Evolutionary conservation across 2,113 vertebrate genomes (phyloP).

Genomic region (Paratilapia polleni): DNA sequence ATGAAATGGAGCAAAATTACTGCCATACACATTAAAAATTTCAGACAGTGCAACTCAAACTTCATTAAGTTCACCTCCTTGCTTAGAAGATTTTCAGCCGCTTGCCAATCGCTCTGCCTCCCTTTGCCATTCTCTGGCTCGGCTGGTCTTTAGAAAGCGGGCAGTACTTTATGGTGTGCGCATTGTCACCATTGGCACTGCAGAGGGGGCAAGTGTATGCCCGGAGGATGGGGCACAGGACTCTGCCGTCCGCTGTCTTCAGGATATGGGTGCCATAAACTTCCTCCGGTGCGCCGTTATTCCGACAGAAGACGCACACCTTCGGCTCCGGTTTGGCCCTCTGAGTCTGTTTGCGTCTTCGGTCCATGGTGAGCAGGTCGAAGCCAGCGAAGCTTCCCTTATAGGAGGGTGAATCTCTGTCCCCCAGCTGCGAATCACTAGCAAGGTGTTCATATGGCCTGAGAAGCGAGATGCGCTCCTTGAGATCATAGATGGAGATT

Average conservation of each 20-base stretch:
- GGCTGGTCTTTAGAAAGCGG: slow-evolving; percentile 83
- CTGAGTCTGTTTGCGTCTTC: slow-evolving; percentile 74
- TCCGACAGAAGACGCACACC: slow-evolving; percentile 87
- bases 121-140: slow-evolving; percentile 73
- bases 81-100: slow-evolving; percentile 80
- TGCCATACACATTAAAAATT: slow-evolving; percentile 23
- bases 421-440: slow-evolving; percentile 53
- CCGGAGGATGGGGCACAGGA: slow-evolving; percentile 84
- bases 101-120: slow-evolving; percentile 73
- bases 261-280: slow-evolving; percentile 85
- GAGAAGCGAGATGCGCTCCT: slow-evolving; percentile 79
- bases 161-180: slow-evolving; percentile 87
- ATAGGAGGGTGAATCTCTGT: slow-evolving; percentile 65
- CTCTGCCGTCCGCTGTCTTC: slow-evolving; percentile 83
- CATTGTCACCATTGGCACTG: slow-evolving; percentile 85
- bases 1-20: slow-evolving; percentile 32
- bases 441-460: slow-evolving; percentile 75
- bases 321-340: slow-evolving; percentile 81
- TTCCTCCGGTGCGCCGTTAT: slow-evolving; percentile 85
- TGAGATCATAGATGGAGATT: slow-evolving; percentile 79
- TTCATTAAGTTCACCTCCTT: background rate
- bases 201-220: slow-evolving; percentile 85
- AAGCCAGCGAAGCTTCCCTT: slow-evolving; percentile 71
- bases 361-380: slow-evolving; percentile 78
- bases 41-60: slow-evolving; percentile 53